A percentile compares a stretch with the other conserved stretches of the same genome.
Evolutionary conservation across 2,888 invertebrate genomes (phyloP).

Genomic region (Octonoba sinensis): DNA sequence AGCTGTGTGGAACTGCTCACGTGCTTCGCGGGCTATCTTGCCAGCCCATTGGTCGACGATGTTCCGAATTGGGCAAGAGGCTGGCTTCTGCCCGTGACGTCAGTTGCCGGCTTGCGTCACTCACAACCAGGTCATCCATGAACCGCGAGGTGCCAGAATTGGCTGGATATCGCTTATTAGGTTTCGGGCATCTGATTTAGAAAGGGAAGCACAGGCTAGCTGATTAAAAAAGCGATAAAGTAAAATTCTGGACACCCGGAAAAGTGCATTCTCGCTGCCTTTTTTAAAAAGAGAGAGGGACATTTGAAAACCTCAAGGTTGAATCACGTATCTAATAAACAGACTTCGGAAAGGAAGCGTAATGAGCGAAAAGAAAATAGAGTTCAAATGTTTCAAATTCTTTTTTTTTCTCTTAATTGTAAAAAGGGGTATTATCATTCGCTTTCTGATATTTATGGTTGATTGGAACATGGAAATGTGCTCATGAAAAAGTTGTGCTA

Average conservation of each 20-base stretch:
- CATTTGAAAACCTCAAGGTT: constrained; percentile 46
- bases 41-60: constrained; percentile 42
- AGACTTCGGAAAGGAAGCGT: too few relatives aligned
- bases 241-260: neutral
- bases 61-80: constrained; percentile 59
- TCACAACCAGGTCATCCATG: constrained; percentile 61
- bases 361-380: too few relatives aligned
- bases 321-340: too few relatives aligned
- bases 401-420: too few relatives aligned
- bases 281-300: constrained; percentile 27
- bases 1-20: constrained; percentile 60
- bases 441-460: too few relatives aligned
- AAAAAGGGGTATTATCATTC: too few relatives aligned
- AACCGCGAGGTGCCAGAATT: constrained; percentile 20
- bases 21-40: constrained; percentile 40
- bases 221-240: constrained; percentile 23
- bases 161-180: constrained; percentile 19
- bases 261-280: neutral
- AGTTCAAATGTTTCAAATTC: too few relatives aligned
- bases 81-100: constrained; percentile 56
- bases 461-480: too few relatives aligned
- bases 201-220: too few relatives aligned
- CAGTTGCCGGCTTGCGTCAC: constrained; percentile 58
- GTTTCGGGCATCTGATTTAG: neutral
- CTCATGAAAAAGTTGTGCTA: too few relatives aligned